Evolutionary conservation across 2,113 vertebrate species (phyloP), one percentile per base, ranked within the genome.

Genomic region (Brachyhypopomus gauderio): DNA sequence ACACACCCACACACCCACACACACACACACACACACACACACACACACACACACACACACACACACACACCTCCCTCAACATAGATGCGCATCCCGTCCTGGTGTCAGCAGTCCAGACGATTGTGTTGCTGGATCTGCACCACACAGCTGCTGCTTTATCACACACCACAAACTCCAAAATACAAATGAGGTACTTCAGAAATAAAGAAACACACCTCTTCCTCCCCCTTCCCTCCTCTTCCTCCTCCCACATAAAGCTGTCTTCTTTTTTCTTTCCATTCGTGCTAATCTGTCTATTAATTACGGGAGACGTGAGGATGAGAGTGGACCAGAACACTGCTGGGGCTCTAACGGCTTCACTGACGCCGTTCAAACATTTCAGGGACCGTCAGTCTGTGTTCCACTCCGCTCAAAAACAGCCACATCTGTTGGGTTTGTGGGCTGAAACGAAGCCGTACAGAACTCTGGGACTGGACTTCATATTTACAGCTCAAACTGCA

Each of bases 31-130:
- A n/a, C n/a, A n/a, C n/a, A n/a, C n/a, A n/a, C n/a, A n/a, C n/a
- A n/a, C n/a, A n/a, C n/a, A n/a, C n/a, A n/a, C n/a, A n/a, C n/a
- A 70, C 73, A 67, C 76, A 58, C 77, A 75, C 36, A 34, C 58
- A 34, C 23, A 41, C 63, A 7, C 34, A 45, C 36, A 22, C 36
- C 5, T 36, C 27, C 23, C 25, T 78, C 30, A 17, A 20, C 23
- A 41, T 2, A 60, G 58, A 6, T 55, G 62, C 77, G 48, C 55
- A 27, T 66, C 17, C 38, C 36, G 14, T 71, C 48, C 67, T 72
- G 79, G n/a, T 73, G 75, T 74, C 36, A 30, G 22, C 34, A 72
- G 56, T 36, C 58, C 58, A 55, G 58, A 41, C 14, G 77, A 72
- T 60, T 41, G 60, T 59, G 20, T 55, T 1, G 2, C 71, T 73